A percentile compares a stretch with the other conserved stretches of the same genome.
phyloP scores from a whole-genome alignment of 2,797 vertebrate species.

The Pogoniulus pusillus region DNA sequence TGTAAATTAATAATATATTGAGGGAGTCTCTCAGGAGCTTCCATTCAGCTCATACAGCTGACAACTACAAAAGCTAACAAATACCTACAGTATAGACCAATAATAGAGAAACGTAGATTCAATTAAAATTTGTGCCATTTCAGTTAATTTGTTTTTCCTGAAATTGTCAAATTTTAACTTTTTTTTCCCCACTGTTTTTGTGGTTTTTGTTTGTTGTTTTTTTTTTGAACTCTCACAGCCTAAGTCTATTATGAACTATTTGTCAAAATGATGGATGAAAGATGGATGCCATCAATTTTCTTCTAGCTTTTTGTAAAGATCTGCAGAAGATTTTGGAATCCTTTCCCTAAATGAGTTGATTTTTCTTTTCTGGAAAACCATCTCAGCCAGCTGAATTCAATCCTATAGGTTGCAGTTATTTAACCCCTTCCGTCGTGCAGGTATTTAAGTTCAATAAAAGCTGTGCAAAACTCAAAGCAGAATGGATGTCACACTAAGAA shows the following conservation, averaged over 20 bases:
- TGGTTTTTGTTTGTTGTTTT: neutral
- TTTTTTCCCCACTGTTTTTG: neutral
- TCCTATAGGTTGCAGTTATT: neutral
- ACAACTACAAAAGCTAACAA: neutral
- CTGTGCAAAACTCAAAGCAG: neutral
- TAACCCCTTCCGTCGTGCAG: neutral
- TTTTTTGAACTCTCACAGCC: neutral
- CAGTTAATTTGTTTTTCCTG: accelerated
- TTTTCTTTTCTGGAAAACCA: neutral
- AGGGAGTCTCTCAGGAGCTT: neutral
- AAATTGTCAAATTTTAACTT: neutral
- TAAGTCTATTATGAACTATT: neutral
- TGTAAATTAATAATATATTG: neutral
- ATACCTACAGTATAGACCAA: neutral
- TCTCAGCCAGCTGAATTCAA: neutral
- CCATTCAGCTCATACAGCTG: neutral
- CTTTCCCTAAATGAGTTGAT: neutral
- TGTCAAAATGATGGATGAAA: neutral
- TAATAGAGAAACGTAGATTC: neutral
- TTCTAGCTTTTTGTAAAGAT: neutral
- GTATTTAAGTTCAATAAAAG: neutral
- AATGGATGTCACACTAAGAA: neutral
- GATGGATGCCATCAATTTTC: no score
- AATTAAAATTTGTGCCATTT: neutral
- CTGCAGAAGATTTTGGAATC: neutral